Conservation (phyloP, 2,797 vertebrate genomes). For the Acrocephalus scirpaceus region DNA sequence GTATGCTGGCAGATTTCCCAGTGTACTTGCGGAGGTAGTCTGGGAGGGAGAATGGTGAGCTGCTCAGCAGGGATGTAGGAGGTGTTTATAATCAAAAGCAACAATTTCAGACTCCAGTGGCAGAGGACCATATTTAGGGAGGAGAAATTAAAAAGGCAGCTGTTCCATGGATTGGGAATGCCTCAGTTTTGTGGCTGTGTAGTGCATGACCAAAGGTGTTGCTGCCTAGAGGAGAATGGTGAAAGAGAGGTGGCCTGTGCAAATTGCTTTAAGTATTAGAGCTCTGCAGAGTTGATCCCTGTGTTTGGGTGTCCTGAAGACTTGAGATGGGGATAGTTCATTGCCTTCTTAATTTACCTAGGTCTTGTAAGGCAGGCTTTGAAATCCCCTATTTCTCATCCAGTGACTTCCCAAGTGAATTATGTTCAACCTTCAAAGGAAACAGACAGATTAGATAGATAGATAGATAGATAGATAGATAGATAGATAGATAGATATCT, state of each 20-base stretch:
- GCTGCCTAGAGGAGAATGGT: background rate
- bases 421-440: background rate
- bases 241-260: background rate
- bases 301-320: background rate
- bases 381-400: background rate
- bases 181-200: background rate
- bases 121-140: background rate
- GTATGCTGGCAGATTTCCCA: background rate
- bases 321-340: background rate
- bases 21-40: background rate
- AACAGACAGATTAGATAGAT: background rate
- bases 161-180: background rate
- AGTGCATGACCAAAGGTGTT: background rate
- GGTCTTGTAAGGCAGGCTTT: background rate
- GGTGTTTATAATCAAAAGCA: conserved; percentile 23
- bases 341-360: background rate
- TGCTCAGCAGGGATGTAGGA: background rate
- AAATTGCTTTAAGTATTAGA: background rate
- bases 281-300: background rate
- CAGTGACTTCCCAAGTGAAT: background rate
- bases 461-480: background rate
- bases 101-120: background rate
- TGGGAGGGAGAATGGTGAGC: background rate
- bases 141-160: background rate
- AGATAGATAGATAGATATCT: background rate